These are phyloP conservation scores for Drosophila seguyi DNA, from an alignment of 1,140 invertebrate species.

Conservation along the genomic window DNA sequence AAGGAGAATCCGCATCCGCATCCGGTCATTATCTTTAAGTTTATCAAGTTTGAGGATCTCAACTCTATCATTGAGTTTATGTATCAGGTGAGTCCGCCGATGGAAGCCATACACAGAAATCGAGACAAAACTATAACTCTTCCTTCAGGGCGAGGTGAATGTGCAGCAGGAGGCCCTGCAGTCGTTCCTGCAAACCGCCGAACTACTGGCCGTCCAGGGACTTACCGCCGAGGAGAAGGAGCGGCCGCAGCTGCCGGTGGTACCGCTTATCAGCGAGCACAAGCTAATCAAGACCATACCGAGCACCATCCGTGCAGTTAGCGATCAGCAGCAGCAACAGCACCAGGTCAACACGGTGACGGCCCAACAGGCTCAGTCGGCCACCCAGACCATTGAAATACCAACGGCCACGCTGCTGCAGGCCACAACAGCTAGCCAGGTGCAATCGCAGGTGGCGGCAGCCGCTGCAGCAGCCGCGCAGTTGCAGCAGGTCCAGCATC, in stretches of 20 bases:
- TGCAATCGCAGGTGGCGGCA: constrained; percentile 67
- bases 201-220: constrained; percentile 94
- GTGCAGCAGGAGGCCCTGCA: constrained; percentile 95
- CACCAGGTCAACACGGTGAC: constrained; percentile 46
- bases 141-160: constrained; percentile 92
- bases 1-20: constrained; percentile 94
- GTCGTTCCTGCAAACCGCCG: constrained; percentile 94
- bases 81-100: constrained; percentile 86
- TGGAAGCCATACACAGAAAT: background rate
- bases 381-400: constrained; percentile 82
- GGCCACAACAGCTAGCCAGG: constrained; percentile 68
- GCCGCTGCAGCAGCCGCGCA: constrained; percentile 53
- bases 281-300: constrained; percentile 84
- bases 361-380: constrained; percentile 50
- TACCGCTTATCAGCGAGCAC: constrained; percentile 78
- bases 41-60: constrained; percentile 93
- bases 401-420: constrained; percentile 75
- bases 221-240: constrained; percentile 88
- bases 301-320: constrained; percentile 79
- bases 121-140: background rate
- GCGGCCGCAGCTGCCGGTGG: constrained; percentile 75
- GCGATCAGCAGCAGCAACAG: constrained; percentile 68
- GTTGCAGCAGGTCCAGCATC: constrained; percentile 57
- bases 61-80: constrained; percentile 93
- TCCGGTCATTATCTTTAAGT: constrained; percentile 94